Base-by-base conservation (phyloP, 2,113 vertebrate genomes). In the Epinephelus fuscoguttatus region DNA sequence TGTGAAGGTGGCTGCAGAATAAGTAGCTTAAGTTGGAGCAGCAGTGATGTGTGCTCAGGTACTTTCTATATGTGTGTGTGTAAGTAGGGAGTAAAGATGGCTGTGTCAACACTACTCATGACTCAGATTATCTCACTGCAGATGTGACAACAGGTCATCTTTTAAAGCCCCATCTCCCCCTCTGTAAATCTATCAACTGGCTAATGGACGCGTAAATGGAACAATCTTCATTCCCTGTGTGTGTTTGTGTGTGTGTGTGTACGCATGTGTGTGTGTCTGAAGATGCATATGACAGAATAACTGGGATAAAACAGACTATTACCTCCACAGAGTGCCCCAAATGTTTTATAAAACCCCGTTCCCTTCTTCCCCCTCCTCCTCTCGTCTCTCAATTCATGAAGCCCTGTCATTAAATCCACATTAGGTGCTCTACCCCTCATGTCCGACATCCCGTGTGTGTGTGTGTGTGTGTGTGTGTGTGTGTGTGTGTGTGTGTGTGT, bases 111-210 rank as follows among this genome's bases (percentile, higher is more conserved):
- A 91, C 30, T 74, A 80, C 83, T 87, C 88, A 82, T 88, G 89
- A 94, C 92, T 95, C 91, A 91, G 93, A 94, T 94, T 88, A 95
- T 93, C 89, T 92, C 88, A 89, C 74, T 90, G 86, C 90, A 88
- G 88, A 94, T 93, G 93, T 94, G 93, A 94, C 92, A 94, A 94
- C 92, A 93, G 94, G 95, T 94, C 93, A 91, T 91, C 91, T 95
- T 88, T 93, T 93, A 94, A 88, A 93, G 91, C 85, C 84, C 88
- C 89, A 62, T 91, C 90, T 79, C 78, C 84, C 18, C 79, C 61
- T 62, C 83, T 81, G 89, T 91, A 91, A 94, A 91, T 84, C 89
- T 89, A 92, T 91, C 91, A 91, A 55, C 85, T 55, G 71, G 85
- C 88, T 93, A 94, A 93, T 92, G 91, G 91, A 92, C 83, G 90